Base-by-base conservation (phyloP, 2,113 vertebrate species). In the Aldabrachelys gigantea region DNA sequence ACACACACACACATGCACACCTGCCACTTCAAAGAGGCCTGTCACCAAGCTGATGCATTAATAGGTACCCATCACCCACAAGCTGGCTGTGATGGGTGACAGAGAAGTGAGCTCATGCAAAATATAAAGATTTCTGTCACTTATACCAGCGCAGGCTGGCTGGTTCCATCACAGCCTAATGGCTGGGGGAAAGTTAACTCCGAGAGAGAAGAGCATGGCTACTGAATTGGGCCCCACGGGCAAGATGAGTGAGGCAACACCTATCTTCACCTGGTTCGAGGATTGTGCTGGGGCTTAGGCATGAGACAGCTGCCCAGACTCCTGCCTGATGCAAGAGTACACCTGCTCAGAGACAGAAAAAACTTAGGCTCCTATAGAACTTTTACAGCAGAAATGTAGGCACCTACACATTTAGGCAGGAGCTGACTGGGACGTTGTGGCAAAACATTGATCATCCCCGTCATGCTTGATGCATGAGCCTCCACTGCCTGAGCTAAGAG, bases 81-180 rank as follows among this genome's bases (percentile, higher is more conserved):
- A 50, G 0, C 0, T 44, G 75, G 38, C 27, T 56, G 35, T 4
- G 22, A 22, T 27, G 0, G 0, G 13, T 6, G 10, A 8, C 56
- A 85, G 27, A 25, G 72, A 27, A 76, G 21, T 76, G 17, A 35
- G 8, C 65, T 85, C 0, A 0, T 83, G n/a, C 2, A 12, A 89
- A 78, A 44, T 2, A 7, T 56, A 52, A 1, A 11, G 35, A 31
- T 76, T 83, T 57, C 35, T n/a, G 29, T 90, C 10, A 35, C 56
- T 41, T 44, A 11, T 8, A 9, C 1, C 1, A 0, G 27, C 80
- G 2, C 1, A 75, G 12, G 19, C 3, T 82, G 35, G 80, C 78
- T 13, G 49, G 27, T 14, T 22, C 6, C n/a, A 3, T 19, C 29
- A 38, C 65, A 80, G 47, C 57, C 35, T n/a, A 76, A 57, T 0